Evolutionary conservation across 1,140 invertebrate genomes (phyloP), one percentile per base, ranked within the genome.

Genomic region (Drosophila truncata): DNA sequence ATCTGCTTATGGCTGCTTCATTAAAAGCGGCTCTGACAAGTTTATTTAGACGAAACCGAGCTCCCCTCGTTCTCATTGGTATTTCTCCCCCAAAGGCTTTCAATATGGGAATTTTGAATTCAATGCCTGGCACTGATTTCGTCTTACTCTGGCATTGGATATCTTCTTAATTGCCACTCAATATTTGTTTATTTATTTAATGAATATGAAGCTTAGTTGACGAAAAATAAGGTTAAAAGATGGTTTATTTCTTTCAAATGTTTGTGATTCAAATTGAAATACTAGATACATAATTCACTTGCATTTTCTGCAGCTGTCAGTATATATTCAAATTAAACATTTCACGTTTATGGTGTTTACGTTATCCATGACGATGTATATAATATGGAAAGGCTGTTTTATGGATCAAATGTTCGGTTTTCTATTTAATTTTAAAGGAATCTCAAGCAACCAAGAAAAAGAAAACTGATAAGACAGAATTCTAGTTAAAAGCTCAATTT

Each of bases 1-100:
- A 90, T 90, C 85, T 90, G 82, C 85, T 90, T 90, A 90, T 82
- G 75, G 74, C 54, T 69, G 81, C 82, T 90, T 90, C 85, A 90
- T 90, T 90, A 90, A 90, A 91, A 91, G 75, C 86, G 78, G 77
- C 77, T 80, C 74, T 60, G 44, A 73, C 61, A 63, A 79, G 67
- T 88, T 88, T 88, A 88, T 84, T 88, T 75, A 69, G 72, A 90
- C 67, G 74, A 84, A 78, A 54, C 77, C 64, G 63, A 81, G 62
- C 41, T 27, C 57, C 23, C n/a, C 25, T 39, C 69, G 4, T 16
- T n/a, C 52, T 37, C 52, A 35, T 54, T 35, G 50, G 14, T 2
- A 6, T 54, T 11, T n/a, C 14, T 14, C 18, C 23, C 10, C 49
- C 44, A 70, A 46, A 52, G 25, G 62, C 20, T 23, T 39, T 47